Evolutionary conservation across 2,888 invertebrate species (phyloP).

Genomic region (Neria commutata): DNA sequence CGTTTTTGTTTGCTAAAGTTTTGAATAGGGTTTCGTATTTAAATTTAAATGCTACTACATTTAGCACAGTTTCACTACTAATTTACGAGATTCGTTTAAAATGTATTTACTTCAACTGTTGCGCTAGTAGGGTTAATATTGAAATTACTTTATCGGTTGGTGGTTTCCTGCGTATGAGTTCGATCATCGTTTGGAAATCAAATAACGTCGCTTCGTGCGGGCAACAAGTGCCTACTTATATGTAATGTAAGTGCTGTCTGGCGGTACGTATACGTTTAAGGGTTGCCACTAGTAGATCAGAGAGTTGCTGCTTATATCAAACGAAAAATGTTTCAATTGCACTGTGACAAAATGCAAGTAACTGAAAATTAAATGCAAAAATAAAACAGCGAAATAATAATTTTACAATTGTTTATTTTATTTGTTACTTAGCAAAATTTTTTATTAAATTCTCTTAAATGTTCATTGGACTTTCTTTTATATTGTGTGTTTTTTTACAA

Average conservation of each 20-base stretch:
- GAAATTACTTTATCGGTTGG: background rate
- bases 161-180: background rate
- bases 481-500: constrained; percentile 24
- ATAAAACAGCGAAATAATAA: background rate
- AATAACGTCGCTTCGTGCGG: too few species aligned
- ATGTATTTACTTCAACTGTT: background rate
- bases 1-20: background rate
- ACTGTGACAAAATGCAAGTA: background rate
- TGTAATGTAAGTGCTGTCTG: too few species aligned
- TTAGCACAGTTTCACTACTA: background rate
- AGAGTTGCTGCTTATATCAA: too few species aligned
- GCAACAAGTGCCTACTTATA: background rate
- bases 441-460: constrained; percentile 10
- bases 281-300: background rate
- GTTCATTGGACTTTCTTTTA: constrained; percentile 15
- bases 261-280: too few species aligned
- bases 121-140: background rate
- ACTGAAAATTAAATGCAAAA: background rate
- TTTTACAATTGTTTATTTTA: constrained; percentile 8
- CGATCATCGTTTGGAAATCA: too few species aligned
- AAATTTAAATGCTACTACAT: background rate
- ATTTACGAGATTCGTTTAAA: background rate
- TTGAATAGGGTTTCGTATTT: background rate
- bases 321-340: background rate
- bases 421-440: background rate